phyloP scores from a whole-genome alignment of 2,888 invertebrate species.

The Serripes groenlandicus region DNA sequence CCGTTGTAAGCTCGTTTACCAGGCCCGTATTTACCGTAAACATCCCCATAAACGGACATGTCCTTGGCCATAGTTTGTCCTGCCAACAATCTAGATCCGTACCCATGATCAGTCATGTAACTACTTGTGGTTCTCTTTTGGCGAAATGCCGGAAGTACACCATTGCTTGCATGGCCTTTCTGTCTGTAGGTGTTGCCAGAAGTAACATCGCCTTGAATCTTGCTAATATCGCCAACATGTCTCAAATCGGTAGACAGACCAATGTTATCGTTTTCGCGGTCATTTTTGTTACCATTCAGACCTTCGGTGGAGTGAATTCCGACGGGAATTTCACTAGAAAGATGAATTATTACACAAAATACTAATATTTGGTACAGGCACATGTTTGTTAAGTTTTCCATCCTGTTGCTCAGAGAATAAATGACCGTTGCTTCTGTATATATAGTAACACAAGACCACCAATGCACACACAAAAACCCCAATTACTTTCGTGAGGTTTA shows the following conservation, averaged over 20 bases:
- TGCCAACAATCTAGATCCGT: slow-evolving; percentile 21
- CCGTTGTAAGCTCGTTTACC: neutral
- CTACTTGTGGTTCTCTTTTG: neutral
- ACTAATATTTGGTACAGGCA: neutral
- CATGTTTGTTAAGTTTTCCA: neutral
- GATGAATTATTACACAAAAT: neutral
- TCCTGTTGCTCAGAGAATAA: no score
- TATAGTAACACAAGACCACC: no score
- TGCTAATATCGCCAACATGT: no score
- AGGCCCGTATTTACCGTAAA: slow-evolving; percentile 25
- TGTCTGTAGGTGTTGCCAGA: neutral
- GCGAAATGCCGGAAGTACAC: neutral
- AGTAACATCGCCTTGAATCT: no score
- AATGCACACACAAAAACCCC: no score
- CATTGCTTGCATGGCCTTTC: neutral
- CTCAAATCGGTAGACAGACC: neutral
- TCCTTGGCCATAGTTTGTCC: slow-evolving; percentile 20
- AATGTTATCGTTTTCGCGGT: neutral
- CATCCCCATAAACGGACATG: neutral
- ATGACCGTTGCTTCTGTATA: no score
- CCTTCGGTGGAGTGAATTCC: neutral
- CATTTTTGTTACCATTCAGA: neutral
- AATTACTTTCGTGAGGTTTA: no score
- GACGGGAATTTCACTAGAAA: neutral
- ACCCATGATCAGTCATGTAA: slow-evolving; percentile 21